Evolutionary conservation across 2,797 vertebrate species (phyloP).

Genomic region (Cossypha polioptera): DNA sequence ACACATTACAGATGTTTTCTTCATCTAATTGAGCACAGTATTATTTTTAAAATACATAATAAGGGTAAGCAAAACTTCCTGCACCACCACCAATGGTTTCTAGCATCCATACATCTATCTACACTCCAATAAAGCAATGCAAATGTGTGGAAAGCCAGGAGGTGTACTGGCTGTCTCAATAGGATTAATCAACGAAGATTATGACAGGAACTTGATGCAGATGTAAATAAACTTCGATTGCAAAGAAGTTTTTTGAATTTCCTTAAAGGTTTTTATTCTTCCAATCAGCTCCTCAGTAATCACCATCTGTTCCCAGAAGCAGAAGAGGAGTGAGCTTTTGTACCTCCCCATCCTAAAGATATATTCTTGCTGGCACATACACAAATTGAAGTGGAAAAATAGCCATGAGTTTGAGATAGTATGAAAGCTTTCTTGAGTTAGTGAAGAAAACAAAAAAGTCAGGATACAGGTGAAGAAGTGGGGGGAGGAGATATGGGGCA

Average conservation of each 20-base stretch:
- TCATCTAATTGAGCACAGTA: background rate
- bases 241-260: background rate
- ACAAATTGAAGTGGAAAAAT: background rate
- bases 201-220: background rate
- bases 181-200: background rate
- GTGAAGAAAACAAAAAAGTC: background rate
- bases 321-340: background rate
- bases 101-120: background rate
- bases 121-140: background rate
- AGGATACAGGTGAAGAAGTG: background rate
- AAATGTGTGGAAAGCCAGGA: background rate
- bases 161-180: background rate
- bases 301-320: background rate
- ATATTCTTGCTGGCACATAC: background rate
- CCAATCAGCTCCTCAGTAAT: background rate
- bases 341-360: background rate
- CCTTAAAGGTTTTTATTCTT: background rate
- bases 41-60: background rate
- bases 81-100: background rate
- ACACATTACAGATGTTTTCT: background rate
- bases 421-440: background rate
- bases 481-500: background rate
- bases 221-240: constrained; percentile 7
- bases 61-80: background rate
- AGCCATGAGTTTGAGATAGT: background rate